Evolutionary conservation across 2,113 vertebrate genomes (phyloP), one percentile per base, ranked within the genome.

Genomic region (Vulpes vulpes): DNA sequence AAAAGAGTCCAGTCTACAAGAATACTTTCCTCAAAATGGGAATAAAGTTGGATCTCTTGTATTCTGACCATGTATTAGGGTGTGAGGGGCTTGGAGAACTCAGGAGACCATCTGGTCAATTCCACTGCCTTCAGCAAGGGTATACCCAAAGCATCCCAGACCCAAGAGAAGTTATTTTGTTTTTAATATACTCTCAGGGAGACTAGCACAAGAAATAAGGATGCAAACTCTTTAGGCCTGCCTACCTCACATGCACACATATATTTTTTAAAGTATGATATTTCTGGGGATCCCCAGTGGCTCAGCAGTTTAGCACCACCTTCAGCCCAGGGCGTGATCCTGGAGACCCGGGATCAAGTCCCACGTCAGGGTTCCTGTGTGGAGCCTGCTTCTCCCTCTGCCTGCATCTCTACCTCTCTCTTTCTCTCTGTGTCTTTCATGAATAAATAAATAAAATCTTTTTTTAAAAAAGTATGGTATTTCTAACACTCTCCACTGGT

Each of bases 11-110:
- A 17, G 38, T 8, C 25, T 55, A 4, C 6, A 79, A 95, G 59
- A 89, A 94, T 60, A 20, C 14, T 3, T 15, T 94, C 23, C 59
- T 78, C 22, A 55, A 85, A 71, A 59, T n/a, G 35, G 11, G 43
- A 91, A 82, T 55, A n/a, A 86, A 73, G 51, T 94, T 91, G 74
- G 15, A 20, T 93, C 11, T 85, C 35, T 95, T 55, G 78, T 79
- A 67, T 59, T 86, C 82, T 90, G 79, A 27, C 53, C 53, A 95
- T 15, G 10, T 76, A 49, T 82, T 55, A 85, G 5, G 19, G 23
- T 96, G 65, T 92, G 35, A 79, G 49, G 64, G 23, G 19, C 65
- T 87, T 87, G 78, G n/a, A 82, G 32, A 96, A 92, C 20, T 91
- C 32, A 83, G 85, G 73, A 78, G 65, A 86, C n/a, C 22, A 76